phyloP scores from a whole-genome alignment of 2,113 vertebrate genomes.

The Protomyctophum bolini region DNA sequence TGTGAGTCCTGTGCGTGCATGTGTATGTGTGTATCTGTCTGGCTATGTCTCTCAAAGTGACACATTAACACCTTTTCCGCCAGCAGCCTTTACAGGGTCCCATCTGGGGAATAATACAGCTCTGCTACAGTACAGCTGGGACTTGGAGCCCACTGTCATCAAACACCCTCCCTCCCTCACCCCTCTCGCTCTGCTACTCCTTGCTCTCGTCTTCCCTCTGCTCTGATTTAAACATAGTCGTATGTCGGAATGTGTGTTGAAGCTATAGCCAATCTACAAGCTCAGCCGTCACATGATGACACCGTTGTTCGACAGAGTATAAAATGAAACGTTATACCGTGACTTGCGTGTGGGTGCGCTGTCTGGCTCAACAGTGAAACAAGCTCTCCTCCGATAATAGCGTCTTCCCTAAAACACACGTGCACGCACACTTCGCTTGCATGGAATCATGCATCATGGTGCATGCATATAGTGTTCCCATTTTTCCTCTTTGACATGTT shows the following conservation, averaged over 20 bases:
- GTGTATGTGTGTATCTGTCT: not conserved
- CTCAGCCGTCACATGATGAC: no score
- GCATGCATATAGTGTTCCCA: not conserved
- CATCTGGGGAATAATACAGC: conserved; percentile 54
- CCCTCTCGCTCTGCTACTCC: not conserved
- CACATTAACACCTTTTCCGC: conserved; percentile 69
- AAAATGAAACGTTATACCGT: no score
- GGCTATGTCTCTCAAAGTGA: conserved; percentile 29
- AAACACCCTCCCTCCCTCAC: conserved; percentile 35
- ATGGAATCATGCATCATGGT: no score
- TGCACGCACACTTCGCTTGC: no score
- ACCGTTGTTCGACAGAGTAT: no score
- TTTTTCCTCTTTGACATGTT: conserved; percentile 34
- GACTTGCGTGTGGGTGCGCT: no score
- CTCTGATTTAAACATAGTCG: not conserved
- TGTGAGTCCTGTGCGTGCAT: not conserved
- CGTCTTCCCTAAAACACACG: no score
- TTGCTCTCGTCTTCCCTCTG: not conserved
- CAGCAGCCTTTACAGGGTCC: conserved; percentile 44
- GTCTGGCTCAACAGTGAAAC: no score
- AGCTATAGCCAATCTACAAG: no score
- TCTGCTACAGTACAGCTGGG: conserved; percentile 51
- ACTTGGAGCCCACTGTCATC: conserved; percentile 40
- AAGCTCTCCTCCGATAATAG: no score
- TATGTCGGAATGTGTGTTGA: no score